Evolutionary conservation across 1,140 invertebrate species (phyloP), one percentile per base, ranked within the genome.

Genomic region (Archivesica marissinica): DNA sequence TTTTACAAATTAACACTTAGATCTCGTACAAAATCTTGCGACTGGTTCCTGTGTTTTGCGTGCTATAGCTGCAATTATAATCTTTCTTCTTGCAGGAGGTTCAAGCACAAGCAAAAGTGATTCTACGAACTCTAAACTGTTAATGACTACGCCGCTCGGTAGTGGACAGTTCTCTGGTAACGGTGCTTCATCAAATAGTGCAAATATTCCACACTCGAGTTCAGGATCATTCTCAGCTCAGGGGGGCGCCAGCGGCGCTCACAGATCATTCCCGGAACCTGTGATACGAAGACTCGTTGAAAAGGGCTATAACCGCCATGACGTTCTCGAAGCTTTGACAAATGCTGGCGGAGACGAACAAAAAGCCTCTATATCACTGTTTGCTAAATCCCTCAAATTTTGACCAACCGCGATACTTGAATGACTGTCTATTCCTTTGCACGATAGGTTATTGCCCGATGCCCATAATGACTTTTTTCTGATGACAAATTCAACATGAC

Each of bases 341-440:
- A 84, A 85, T 33, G 66, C 90, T 4, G 88, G 90, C 76, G 93
- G 93, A 0, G 87, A 94, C 86, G 85, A 86, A 6, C 88, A 93
- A 50, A 85, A 90, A 56, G 93, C 93, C 11, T 85, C 93, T 17
- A 89, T 89, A 11, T 85, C 91, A 0, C 77, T 94, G 20, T 84
- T 94, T 35, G 91, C 93, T 9, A 93, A 92, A 81, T 92, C 91
- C 11, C 85, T 94, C 13, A 78, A 75, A n/a, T 83, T 83, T 75
- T 78, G 52, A 78, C 47, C 35, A 3, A 56, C 6, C n/a, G n/a
- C n/a, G n/a, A n/a, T n/a, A n/a, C n/a, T n/a, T n/a, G n/a, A n/a
- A n/a, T n/a, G n/a, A n/a, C n/a, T n/a, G n/a, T n/a, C n/a, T n/a
- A n/a, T n/a, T n/a, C n/a, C n/a, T n/a, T n/a, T n/a, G n/a, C n/a